Evolutionary conservation across 2,113 vertebrate genomes (phyloP).

Genomic region (Galemys pyrenaicus): DNA sequence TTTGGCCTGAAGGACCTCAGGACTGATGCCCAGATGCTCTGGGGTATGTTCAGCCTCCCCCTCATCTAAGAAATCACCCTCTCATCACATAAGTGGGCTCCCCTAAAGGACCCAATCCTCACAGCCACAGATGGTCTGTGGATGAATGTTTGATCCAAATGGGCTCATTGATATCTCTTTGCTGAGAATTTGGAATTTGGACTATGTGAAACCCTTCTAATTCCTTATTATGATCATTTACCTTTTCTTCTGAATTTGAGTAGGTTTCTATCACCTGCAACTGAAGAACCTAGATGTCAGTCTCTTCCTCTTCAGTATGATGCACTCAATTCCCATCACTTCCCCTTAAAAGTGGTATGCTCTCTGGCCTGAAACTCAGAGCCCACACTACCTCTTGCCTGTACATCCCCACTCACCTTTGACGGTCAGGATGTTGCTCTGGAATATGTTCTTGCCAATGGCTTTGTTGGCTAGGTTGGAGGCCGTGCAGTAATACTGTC

Average conservation of each 20-base stretch:
- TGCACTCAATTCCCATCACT: background rate
- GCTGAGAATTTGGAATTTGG: background rate
- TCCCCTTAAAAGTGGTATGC: background rate
- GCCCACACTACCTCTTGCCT: fast-evolving
- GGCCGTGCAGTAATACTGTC: slow-evolving; percentile 69
- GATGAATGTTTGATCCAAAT: background rate
- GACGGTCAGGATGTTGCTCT: slow-evolving; percentile 50
- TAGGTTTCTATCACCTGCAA: background rate
- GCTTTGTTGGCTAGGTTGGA: slow-evolving; percentile 65
- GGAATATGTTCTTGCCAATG: fast-evolving
- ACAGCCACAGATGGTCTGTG: background rate
- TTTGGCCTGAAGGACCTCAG: background rate
- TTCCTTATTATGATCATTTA: background rate
- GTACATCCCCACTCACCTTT: slow-evolving; percentile 59
- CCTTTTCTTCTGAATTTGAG: background rate
- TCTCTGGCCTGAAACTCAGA: background rate
- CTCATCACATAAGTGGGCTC: background rate
- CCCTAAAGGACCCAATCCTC: background rate
- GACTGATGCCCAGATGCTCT: background rate
- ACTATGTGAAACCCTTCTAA: background rate
- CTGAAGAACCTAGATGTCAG: background rate
- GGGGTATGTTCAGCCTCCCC: background rate
- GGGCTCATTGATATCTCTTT: background rate
- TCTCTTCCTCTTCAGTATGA: background rate
- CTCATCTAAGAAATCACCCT: background rate